A percentile compares a stretch with the other conserved stretches of the same genome.
Conservation (phyloP, 1,140 invertebrate genomes). For the Batillaria attramentaria region DNA sequence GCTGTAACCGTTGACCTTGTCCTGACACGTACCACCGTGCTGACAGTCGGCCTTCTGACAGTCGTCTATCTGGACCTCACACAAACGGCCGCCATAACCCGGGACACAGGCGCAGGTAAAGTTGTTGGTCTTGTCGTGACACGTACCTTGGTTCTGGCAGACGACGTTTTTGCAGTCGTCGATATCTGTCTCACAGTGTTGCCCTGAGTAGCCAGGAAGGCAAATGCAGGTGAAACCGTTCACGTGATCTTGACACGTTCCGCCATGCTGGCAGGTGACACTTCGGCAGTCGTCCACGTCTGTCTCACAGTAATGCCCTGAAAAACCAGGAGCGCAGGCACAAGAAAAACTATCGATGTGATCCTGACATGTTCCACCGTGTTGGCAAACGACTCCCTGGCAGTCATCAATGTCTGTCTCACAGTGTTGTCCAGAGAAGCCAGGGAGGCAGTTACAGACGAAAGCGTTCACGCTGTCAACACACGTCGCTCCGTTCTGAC, state of each 20-base stretch:
- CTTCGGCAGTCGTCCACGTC: slow-evolving; percentile 46
- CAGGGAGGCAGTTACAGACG: slow-evolving; percentile 75
- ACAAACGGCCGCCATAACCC: slow-evolving; percentile 72
- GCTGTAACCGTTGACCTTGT: slow-evolving; percentile 76
- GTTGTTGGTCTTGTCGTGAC: slow-evolving; percentile 36
- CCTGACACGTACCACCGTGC: slow-evolving; percentile 60
- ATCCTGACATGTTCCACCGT: slow-evolving; percentile 88
- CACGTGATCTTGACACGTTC: slow-evolving; percentile 42
- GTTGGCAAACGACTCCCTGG: slow-evolving; percentile 84
- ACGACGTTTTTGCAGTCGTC: slow-evolving; percentile 43
- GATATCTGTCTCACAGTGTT: slow-evolving; percentile 45
- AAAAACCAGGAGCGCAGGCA: slow-evolving; percentile 79
- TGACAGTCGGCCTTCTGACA: slow-evolving; percentile 87
- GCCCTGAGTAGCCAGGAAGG: slow-evolving; percentile 37
- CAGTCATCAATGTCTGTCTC: slow-evolving; percentile 54
- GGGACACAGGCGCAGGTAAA: slow-evolving; percentile 80
- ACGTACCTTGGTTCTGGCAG: slow-evolving; percentile 76
- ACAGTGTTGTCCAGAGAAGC: slow-evolving; percentile 81
- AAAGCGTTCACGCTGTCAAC: slow-evolving; percentile 78
- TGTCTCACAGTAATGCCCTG: slow-evolving; percentile 38
- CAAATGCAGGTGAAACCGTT: slow-evolving; percentile 47
- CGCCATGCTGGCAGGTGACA: slow-evolving; percentile 50
- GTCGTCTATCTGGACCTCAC: slow-evolving; percentile 88
- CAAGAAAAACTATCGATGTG: slow-evolving; percentile 73
- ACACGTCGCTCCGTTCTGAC: slow-evolving; percentile 1